These are phyloP conservation scores for Lagothrix lagotricha DNA, from an alignment of 2,797 vertebrate genomes.

Conservation along the genomic window DNA sequence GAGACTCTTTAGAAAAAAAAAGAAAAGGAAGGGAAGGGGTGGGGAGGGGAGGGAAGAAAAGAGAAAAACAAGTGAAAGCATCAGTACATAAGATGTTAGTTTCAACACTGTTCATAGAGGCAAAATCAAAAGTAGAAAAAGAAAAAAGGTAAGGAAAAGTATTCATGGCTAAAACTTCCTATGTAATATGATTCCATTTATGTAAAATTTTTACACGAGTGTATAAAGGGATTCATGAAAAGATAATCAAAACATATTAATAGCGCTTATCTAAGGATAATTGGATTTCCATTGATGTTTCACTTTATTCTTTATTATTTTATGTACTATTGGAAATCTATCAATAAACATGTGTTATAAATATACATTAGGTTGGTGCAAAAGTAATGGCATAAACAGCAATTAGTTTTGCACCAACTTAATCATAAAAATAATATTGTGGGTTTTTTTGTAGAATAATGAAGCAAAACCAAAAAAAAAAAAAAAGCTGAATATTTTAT, in stretches of 20 bases:
- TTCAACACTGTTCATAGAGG: not conserved
- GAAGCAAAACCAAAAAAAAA: not conserved
- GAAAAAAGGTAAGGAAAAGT: not conserved
- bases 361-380: not conserved
- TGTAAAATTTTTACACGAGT: not conserved
- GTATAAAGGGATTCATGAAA: not conserved
- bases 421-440: not conserved
- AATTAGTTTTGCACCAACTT: not conserved
- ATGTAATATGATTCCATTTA: not conserved
- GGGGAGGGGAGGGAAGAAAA: too few species aligned
- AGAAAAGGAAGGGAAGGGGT: too few species aligned
- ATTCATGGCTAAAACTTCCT: not conserved
- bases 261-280: not conserved
- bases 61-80: not conserved
- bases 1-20: not conserved
- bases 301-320: not conserved
- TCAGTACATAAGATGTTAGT: not conserved
- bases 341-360: not conserved
- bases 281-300: not conserved
- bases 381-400: not conserved
- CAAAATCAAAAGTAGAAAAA: not conserved
- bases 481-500: not conserved
- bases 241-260: not conserved
- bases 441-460: not conserved
- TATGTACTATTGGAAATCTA: not conserved